Evolutionary conservation across 2,888 invertebrate species (phyloP).

Genomic region (Meganola albula): DNA sequence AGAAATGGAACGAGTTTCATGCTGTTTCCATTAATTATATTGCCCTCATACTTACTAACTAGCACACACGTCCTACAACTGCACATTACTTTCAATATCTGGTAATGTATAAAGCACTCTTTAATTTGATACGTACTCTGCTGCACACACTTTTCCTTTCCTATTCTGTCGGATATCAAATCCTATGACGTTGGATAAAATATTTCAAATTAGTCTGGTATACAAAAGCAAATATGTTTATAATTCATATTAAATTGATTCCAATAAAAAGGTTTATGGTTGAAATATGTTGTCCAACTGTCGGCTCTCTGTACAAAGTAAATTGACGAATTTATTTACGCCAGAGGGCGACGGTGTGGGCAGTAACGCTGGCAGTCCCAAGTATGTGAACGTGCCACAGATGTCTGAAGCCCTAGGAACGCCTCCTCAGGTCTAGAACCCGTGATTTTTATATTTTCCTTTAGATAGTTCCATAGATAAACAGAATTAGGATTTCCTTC

Average conservation of each 20-base stretch:
- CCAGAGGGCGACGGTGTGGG: slow-evolving; percentile 65
- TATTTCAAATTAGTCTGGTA: too few relatives aligned
- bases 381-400: slow-evolving; percentile 56
- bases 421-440: slow-evolving; percentile 44
- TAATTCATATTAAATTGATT: too few relatives aligned
- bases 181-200: too few relatives aligned
- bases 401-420: slow-evolving; percentile 56
- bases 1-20: slow-evolving; percentile 16
- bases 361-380: slow-evolving; percentile 56
- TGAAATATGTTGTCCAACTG: too few relatives aligned
- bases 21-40: slow-evolving; percentile 43
- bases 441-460: slow-evolving; percentile 3
- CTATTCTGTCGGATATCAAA: too few relatives aligned
- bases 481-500: too few relatives aligned
- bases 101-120: slow-evolving; percentile 27
- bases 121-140: too few relatives aligned
- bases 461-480: too few relatives aligned
- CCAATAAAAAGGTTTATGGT: too few relatives aligned
- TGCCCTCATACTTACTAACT: slow-evolving; percentile 9
- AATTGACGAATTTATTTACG: slow-evolving; percentile 19
- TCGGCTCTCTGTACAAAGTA: slow-evolving; percentile 3
- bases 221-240: too few relatives aligned
- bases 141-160: too few relatives aligned
- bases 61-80: slow-evolving; percentile 10
- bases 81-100: slow-evolving; percentile 13